Evolutionary conservation across 2,888 invertebrate species (phyloP), one percentile per base, ranked within the genome.

Genomic region (Stenoptilia bipunctidactyla): DNA sequence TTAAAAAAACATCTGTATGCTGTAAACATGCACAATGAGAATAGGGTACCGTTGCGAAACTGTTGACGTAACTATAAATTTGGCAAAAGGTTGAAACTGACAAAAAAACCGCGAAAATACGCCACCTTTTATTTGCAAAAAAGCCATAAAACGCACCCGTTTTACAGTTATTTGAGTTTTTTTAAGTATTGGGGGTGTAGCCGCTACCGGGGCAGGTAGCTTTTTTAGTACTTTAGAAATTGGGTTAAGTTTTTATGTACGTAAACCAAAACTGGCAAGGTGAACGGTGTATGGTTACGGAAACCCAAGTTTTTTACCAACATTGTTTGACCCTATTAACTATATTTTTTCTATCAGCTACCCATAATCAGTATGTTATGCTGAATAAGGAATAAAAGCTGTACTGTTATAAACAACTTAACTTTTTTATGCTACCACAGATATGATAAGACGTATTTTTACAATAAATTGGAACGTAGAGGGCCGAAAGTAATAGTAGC

Each of bases 211-310:
- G 52, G 62, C 80, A 82, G 82, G 82, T 80, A 82, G 62, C 49
- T 52, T 76, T 77, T 64, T 56, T 52, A 53, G 53, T 55, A 56
- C 61, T 63, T 65, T 64, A 66, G 63, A 69, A 77, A 74, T 73
- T 79, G 75, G 82, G 80, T 80, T 79, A 79, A 71, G 58, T 75
- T 72, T 73, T 70, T 65, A 47, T 49, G 20, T 20, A 46, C 53
- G 68, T 66, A 72, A 76, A 67, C 66, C 68, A 77, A 75, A 57
- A 51, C 59, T 56, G 60, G 66, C 72, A 75, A 80, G 79, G 80
- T 76, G 75, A 74, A 63, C 63, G 67, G 79, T 72, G 63, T 82
- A 66, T 58, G 58, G 77, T 82, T 83, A 80, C 82, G 83, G 83
- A 76, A 80, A 77, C 77, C 64, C 52, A 61, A 56, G 56, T 56